Base-by-base conservation (phyloP, 2,888 invertebrate species). In the Clanis bilineata region DNA sequence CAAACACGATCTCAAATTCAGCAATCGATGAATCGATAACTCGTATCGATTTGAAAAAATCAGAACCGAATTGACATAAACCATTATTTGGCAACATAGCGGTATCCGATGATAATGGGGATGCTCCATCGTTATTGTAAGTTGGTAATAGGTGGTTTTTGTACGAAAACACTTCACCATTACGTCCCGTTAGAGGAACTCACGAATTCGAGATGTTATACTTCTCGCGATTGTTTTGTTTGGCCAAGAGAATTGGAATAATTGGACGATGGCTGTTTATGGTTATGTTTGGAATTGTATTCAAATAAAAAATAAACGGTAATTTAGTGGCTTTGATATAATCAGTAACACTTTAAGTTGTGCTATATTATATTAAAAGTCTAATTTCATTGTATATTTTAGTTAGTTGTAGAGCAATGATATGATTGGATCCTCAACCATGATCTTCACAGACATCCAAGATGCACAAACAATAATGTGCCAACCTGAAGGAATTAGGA, bases 111-210 rank as follows among this genome's bases (percentile, higher is more conserved):
- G 69, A 70, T 69, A 66, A 62, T 57, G 61, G 62, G 47, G 36
- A 51, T 60, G 67, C 60, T 64, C 64, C 62, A 62, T 67, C 57
- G 69, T 70, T 73, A 71, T 67, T 63, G 68, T 69, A 65, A 65
- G 44, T 56, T 63, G 59, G 59, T 65, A 66, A 64, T 64, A 59
- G 43, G 39, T 32, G 41, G 55, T 70, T 69, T 73, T 66, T 63
- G 59, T 65, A 56, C 62, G 54, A 61, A 64, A 64, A 65, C 59
- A 70, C 71, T 71, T 69, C 65, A 71, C 67, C 63, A 71, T 74
- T 69, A 66, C 62, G 55, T 69, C 60, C 70, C 70, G 70, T 71
- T 74, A 71, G 56, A 60, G 59, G 64, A 60, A 61, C 60, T 65
- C 62, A 64, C 68, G 65, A 71, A 66, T 68, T 70, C 63, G 61